Evolutionary conservation across 2,113 vertebrate genomes (phyloP).

Genomic region (Bostrychus sinensis): DNA sequence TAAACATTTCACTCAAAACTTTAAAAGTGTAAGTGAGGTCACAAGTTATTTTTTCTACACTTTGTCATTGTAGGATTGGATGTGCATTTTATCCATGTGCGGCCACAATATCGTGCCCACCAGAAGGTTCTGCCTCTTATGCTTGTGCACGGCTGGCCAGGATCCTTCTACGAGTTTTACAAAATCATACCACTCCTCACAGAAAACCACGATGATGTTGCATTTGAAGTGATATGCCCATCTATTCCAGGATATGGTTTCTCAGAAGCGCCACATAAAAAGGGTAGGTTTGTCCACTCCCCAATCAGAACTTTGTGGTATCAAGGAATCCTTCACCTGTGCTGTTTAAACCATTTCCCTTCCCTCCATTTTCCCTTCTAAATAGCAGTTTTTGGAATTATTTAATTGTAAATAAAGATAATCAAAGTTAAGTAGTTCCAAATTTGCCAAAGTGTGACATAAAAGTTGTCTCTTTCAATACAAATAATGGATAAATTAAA

Average conservation of each 20-base stretch:
- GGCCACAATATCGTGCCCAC: constrained; percentile 68
- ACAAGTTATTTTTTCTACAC: background rate
- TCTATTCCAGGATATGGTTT: constrained; percentile 91
- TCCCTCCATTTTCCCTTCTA: too few relatives aligned
- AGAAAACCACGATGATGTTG: constrained; percentile 65
- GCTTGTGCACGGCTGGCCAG: constrained; percentile 90
- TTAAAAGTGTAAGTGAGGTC: background rate
- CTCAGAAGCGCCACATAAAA: constrained; percentile 85
- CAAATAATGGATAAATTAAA: too few relatives aligned
- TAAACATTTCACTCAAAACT: background rate
- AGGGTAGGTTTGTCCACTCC: constrained; percentile 54
- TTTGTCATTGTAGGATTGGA: constrained; percentile 78
- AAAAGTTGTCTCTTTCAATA: too few relatives aligned
- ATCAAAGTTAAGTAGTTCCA: too few relatives aligned
- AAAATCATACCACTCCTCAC: constrained; percentile 87
- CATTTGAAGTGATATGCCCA: constrained; percentile 89
- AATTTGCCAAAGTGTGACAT: too few relatives aligned
- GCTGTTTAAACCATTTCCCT: too few relatives aligned
- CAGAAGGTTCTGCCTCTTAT: constrained; percentile 81
- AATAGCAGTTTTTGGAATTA: too few relatives aligned
- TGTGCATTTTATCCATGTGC: constrained; percentile 87
- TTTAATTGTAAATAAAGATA: too few relatives aligned
- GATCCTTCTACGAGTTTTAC: constrained; percentile 92
- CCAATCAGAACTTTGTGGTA: too few relatives aligned
- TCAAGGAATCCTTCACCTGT: too few relatives aligned